phyloP scores from a whole-genome alignment of 2,113 vertebrate species.

The Uropsilus gracilis region DNA sequence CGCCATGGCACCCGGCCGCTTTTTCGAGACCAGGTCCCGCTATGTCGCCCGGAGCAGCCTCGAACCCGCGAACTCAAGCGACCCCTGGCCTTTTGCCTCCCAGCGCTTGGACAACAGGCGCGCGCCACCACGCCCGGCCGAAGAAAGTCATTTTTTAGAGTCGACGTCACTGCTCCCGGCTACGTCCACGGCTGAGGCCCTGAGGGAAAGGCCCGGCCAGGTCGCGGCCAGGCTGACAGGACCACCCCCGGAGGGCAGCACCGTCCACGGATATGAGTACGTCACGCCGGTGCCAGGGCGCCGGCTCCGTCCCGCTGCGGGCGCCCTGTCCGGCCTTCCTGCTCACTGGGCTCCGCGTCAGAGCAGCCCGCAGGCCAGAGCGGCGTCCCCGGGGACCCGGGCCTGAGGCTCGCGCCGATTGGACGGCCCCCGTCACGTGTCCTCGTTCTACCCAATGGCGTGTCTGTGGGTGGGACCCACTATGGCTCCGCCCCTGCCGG shows the following conservation, averaged over 20 bases:
- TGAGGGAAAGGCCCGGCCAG: too few species aligned
- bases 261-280: constrained; percentile 5
- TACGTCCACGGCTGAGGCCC: too few species aligned
- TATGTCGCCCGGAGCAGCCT: too few species aligned
- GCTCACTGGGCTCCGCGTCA: constrained; percentile 1
- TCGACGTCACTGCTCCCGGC: too few species aligned
- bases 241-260: not conserved
- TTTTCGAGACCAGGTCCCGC: too few species aligned
- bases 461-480: not conserved
- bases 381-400: not conserved
- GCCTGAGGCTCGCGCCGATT: not conserved
- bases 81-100: too few species aligned
- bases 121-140: too few species aligned
- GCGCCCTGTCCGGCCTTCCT: constrained; percentile 28
- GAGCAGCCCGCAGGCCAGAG: too few species aligned
- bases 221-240: not conserved
- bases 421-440: not conserved
- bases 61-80: too few species aligned
- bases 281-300: constrained; percentile 6
- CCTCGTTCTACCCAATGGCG: not conserved
- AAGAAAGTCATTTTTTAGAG: too few species aligned
- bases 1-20: too few species aligned
- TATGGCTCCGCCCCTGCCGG: not conserved
- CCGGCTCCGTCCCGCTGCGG: constrained; percentile 2
- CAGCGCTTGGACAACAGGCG: too few species aligned